Evolutionary conservation across 2,888 invertebrate genomes (phyloP), one percentile per base, ranked within the genome.

Genomic region (Drosophila nigricruria): DNA sequence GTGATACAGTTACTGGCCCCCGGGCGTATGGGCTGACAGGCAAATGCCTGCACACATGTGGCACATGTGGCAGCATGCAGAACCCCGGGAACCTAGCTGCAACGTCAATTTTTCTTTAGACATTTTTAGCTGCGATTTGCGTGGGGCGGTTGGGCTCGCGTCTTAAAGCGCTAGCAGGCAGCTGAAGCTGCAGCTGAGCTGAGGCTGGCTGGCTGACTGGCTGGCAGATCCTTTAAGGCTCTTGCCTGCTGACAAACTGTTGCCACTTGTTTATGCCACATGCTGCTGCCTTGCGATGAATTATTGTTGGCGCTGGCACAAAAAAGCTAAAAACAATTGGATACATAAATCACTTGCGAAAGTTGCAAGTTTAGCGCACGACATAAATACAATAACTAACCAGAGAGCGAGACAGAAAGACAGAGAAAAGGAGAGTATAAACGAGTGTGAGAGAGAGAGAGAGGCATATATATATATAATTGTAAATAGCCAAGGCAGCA

Each of bases 301-400:
- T 87, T 87, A 87, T 87, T 81, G 89, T 89, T 82, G 77, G 79
- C 69, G 70, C 80, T 63, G 68, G 74, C 76, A 68, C n/a, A 79
- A 66, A 47, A 56, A 65, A 58, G 66, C 71, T 77, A 82, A 79
- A 88, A 88, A 89, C 86, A 86, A 86, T 86, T 89, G 81, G 81
- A 82, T 73, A 88, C 86, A 87, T 87, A 87, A 87, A 87, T 87
- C 86, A 87, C 85, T 75, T 84, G 77, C 49, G 68, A 89, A 89
- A 88, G 88, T 87, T 87, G 77, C 87, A 87, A 89, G 87, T 84
- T 84, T 86, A 81, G 89, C 89, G 77, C 70, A 70, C 74, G 74
- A 85, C 89, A 87, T 89, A 85, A 85, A 85, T 89, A 85, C 84
- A 85, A 85, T 89, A 89, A 85, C 88, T 84, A 85, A 85, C 85